These are phyloP conservation scores for Crotalus viridis DNA, from an alignment of 2,113 vertebrate species.

Conservation along the genomic window DNA sequence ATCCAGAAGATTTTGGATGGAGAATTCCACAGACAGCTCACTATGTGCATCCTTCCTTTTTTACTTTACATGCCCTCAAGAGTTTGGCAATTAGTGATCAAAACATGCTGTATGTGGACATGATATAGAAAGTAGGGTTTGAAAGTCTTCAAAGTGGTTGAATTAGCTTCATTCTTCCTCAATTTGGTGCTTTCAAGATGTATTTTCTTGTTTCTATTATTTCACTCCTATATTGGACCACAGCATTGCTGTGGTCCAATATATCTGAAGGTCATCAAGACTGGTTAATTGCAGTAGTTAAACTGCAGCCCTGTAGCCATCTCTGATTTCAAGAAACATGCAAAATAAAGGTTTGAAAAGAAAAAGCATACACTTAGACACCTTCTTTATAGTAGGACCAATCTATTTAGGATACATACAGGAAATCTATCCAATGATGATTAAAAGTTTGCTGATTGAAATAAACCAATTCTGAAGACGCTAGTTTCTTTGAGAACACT, in stretches of 20 bases:
- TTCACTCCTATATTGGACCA: not conserved
- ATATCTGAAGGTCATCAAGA: not conserved
- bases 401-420: too few species aligned
- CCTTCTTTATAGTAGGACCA: too few species aligned
- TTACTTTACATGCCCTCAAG: not conserved
- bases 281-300: not conserved
- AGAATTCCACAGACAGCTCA: not conserved
- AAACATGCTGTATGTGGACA: not conserved
- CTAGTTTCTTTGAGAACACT: too few species aligned
- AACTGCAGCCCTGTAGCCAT: not conserved
- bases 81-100: not conserved
- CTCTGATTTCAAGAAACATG: too few species aligned
- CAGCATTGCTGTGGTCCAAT: not conserved
- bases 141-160: not conserved
- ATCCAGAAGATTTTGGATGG: not conserved
- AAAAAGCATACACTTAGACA: too few species aligned
- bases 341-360: too few species aligned
- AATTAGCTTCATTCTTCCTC: not conserved
- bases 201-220: not conserved
- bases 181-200: not conserved
- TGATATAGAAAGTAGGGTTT: not conserved
- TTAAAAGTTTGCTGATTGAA: too few species aligned
- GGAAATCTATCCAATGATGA: too few species aligned
- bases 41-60: not conserved
- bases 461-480: too few species aligned